Evolutionary conservation across 2,113 vertebrate species (phyloP).

Genomic region (Podarcis muralis): DNA sequence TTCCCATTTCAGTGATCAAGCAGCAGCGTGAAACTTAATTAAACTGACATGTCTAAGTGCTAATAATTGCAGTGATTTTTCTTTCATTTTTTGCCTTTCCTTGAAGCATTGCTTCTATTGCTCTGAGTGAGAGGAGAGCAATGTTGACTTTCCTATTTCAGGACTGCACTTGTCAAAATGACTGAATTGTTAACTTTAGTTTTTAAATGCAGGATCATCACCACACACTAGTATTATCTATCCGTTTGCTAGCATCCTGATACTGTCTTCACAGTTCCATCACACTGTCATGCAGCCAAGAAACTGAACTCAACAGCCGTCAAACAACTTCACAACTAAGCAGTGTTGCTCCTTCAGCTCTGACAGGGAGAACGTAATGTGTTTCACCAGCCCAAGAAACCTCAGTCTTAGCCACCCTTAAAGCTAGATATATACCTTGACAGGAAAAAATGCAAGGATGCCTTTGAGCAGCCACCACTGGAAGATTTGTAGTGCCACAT

Average conservation of each 20-base stretch:
- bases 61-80: slow-evolving; percentile 69
- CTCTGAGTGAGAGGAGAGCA: not conserved
- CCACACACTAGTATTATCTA: not conserved
- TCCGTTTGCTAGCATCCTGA: not conserved
- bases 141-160: not conserved
- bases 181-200: not conserved
- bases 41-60: slow-evolving; percentile 71
- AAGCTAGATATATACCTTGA: no score
- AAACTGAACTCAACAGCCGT: not conserved
- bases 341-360: no score
- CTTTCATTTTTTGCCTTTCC: slow-evolving; percentile 61
- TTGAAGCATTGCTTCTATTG: slow-evolving; percentile 51
- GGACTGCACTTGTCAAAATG: not conserved
- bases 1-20: slow-evolving; percentile 57
- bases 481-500: no score
- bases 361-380: no score
- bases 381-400: no score
- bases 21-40: slow-evolving; percentile 53
- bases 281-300: not conserved
- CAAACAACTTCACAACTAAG: no score
- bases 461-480: no score
- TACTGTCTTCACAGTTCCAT: not conserved
- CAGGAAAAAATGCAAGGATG: no score
- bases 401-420: no score
- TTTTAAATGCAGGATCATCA: not conserved